Conservation (phyloP, 2,888 invertebrate species). For the Penaeus monodon region DNA sequence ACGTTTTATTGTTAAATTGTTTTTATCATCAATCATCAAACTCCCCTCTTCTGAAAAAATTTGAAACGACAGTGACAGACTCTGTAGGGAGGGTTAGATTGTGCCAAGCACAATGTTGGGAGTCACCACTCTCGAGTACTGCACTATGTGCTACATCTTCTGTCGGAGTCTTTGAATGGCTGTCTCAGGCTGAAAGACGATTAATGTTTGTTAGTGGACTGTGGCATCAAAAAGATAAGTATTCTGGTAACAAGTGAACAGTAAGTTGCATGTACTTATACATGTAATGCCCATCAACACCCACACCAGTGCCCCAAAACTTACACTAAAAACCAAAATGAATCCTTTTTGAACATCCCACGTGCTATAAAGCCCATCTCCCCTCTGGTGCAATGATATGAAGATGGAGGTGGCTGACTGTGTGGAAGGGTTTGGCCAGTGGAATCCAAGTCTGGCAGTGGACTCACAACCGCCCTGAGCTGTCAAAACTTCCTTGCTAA, state of each 20-base stretch:
- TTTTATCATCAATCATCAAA: too few relatives aligned
- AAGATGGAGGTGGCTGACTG: constrained; percentile 85
- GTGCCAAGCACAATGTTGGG: too few relatives aligned
- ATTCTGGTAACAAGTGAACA: too few relatives aligned
- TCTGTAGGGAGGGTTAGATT: too few relatives aligned
- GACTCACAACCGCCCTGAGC: constrained; percentile 71
- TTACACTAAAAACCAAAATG: constrained; percentile 87
- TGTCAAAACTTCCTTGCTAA: constrained; percentile 73
- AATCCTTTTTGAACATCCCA: constrained; percentile 79
- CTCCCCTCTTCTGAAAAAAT: too few relatives aligned
- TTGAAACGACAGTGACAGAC: too few relatives aligned
- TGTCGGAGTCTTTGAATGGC: constrained; percentile 18
- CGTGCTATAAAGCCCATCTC: constrained; percentile 79
- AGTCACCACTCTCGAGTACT: too few relatives aligned
- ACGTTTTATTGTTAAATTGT: too few relatives aligned
- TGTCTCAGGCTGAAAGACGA: constrained; percentile 33
- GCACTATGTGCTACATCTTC: constrained; percentile 10
- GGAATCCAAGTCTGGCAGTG: constrained; percentile 79
- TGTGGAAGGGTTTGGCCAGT: constrained; percentile 92
- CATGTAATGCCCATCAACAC: not conserved
- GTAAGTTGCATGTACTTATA: not conserved
- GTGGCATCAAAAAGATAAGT: too few relatives aligned
- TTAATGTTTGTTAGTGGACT: too few relatives aligned
- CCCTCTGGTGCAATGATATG: constrained; percentile 85
- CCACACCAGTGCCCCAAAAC: constrained; percentile 67